phyloP scores from a whole-genome alignment of 2,888 invertebrate genomes.

The Pseudococcus jackbeardsleyi region DNA sequence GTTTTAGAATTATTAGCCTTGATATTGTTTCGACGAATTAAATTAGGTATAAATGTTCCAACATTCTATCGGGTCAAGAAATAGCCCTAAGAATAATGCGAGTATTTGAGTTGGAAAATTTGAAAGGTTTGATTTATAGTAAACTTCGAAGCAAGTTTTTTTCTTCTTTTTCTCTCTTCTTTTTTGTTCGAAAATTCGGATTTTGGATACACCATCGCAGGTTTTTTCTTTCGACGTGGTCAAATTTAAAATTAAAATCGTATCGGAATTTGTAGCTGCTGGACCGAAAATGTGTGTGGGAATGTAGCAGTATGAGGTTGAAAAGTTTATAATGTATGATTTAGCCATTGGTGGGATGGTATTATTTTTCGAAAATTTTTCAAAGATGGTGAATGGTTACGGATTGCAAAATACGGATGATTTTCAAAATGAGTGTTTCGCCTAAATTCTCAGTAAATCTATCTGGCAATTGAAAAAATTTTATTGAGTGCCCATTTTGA shows the following conservation, averaged over 20 bases:
- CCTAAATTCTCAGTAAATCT: too few species aligned
- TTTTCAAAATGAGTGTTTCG: too few species aligned
- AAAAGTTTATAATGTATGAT: too few species aligned
- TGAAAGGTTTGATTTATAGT: constrained; percentile 50
- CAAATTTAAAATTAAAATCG: background rate
- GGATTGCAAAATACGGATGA: too few species aligned
- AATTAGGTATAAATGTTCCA: constrained; percentile 38
- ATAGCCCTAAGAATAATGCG: background rate
- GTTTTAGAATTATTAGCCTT: constrained; percentile 42
- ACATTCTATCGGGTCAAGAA: constrained; percentile 27
- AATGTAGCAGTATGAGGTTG: too few species aligned
- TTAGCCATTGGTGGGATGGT: too few species aligned
- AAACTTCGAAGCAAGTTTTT: constrained; percentile 2
- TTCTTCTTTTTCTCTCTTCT: background rate
- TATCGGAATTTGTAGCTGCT: background rate
- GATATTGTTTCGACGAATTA: constrained; percentile 51
- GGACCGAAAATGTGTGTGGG: too few species aligned
- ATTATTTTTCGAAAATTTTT: too few species aligned
- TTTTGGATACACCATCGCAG: background rate
- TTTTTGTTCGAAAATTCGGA: background rate
- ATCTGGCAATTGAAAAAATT: too few species aligned
- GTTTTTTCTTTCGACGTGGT: background rate
- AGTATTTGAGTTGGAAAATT: constrained; percentile 39
- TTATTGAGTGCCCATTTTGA: too few species aligned
- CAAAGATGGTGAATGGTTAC: too few species aligned